Percentiles rank a stretch among this genome's conserved stretches.
phyloP scores from a whole-genome alignment of 2,888 invertebrate genomes.

The Scaptomyza parva region DNA sequence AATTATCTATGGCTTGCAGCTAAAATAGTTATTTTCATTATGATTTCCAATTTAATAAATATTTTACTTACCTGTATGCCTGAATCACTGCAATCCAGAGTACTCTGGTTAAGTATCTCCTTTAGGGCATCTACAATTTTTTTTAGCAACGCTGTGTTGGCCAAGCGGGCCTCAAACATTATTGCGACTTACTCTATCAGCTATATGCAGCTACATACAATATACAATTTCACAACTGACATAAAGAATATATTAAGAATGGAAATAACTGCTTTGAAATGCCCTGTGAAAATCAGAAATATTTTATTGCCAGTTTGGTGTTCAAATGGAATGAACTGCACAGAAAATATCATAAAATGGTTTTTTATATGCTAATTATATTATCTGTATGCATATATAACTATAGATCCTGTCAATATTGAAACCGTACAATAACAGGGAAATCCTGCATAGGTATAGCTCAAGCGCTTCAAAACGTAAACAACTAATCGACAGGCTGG shows the following conservation, averaged over 20 bases:
- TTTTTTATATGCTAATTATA: too few species aligned
- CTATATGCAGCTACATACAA: slow-evolving; percentile 20
- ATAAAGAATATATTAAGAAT: too few species aligned
- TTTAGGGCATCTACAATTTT: slow-evolving; percentile 99
- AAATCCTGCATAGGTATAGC: too few species aligned
- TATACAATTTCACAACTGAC: slow-evolving; percentile 51
- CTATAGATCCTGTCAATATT: too few species aligned
- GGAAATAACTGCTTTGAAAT: not conserved
- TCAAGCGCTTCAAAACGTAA: too few species aligned
- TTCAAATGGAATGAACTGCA: too few species aligned
- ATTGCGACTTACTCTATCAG: slow-evolving; percentile 45
- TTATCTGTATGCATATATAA: too few species aligned
- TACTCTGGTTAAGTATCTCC: slow-evolving; percentile 98
- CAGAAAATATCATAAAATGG: too few species aligned
- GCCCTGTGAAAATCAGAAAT: slow-evolving; percentile 8
- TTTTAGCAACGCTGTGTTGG: slow-evolving; percentile 91
- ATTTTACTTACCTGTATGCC: slow-evolving; percentile 88
- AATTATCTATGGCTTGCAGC: slow-evolving; percentile 98
- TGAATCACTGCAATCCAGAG: slow-evolving; percentile 97
- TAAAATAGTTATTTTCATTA: not conserved
- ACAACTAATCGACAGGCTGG: not conserved
- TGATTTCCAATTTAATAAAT: not conserved
- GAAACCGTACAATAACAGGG: too few species aligned
- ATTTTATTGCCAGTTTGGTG: too few species aligned
- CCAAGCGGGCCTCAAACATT: slow-evolving; percentile 98